Evolutionary conservation across 2,113 vertebrate genomes (phyloP).

Genomic region (Chiloscyllium plagiosum): DNA sequence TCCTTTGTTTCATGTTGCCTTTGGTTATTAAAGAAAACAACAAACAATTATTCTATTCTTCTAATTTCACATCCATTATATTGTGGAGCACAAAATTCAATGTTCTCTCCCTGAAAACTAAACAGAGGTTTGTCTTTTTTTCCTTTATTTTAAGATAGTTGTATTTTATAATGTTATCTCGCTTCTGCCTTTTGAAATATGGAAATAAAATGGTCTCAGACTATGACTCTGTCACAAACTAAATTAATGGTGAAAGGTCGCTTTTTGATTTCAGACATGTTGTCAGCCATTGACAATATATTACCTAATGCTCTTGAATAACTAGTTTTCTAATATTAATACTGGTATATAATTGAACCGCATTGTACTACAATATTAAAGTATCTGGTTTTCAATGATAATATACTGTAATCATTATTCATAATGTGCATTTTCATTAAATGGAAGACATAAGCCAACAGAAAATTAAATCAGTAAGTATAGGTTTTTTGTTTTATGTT

Average conservation of each 20-base stretch:
- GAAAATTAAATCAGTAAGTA: slow-evolving; percentile 20
- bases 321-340: background rate
- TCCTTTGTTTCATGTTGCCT: background rate
- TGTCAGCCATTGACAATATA: background rate
- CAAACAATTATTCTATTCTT: background rate
- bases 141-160: background rate
- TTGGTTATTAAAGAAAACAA: background rate
- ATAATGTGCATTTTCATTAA: slow-evolving; percentile 7
- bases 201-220: background rate
- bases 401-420: background rate
- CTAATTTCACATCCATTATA: background rate
- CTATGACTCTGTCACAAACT: background rate
- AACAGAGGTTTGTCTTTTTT: background rate
- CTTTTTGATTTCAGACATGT: background rate
- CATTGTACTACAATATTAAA: background rate
- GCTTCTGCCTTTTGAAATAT: background rate
- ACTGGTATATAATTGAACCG: background rate
- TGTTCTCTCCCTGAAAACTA: background rate
- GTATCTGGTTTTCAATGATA: background rate
- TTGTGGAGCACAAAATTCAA: background rate
- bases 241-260: background rate
- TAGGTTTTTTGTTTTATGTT: background rate
- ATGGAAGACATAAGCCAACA: background rate
- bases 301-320: background rate
- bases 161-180: background rate